These are phyloP conservation scores for Plusia festucae DNA, from an alignment of 2,888 invertebrate genomes.

Conservation along the genomic window DNA sequence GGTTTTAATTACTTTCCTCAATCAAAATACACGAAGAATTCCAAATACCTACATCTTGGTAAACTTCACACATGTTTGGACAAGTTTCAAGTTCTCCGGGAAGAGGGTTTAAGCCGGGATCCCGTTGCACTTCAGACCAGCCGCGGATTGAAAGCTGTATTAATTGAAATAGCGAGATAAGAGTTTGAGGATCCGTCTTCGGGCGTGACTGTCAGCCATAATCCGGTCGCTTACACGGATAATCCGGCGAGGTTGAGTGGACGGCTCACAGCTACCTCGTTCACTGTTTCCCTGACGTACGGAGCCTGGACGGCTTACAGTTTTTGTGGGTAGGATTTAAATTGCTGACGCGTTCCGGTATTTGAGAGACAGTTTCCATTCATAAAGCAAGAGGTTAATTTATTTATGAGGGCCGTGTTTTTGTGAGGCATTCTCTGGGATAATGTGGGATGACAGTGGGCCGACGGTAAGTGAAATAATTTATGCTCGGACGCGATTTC, in stretches of 20 bases:
- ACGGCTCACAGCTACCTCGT: slow-evolving; percentile 24
- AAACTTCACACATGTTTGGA: slow-evolving; percentile 30
- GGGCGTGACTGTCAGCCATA: slow-evolving; percentile 58
- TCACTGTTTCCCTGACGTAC: slow-evolving; percentile 36
- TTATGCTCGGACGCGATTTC: slow-evolving; percentile 19
- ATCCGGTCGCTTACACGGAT: slow-evolving; percentile 60
- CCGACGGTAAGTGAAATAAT: slow-evolving; percentile 30
- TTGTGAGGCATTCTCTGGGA: slow-evolving; percentile 25
- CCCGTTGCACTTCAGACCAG: slow-evolving; percentile 48
- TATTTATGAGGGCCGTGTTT: slow-evolving; percentile 46
- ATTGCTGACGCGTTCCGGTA: slow-evolving; percentile 55
- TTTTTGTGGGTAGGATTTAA: slow-evolving; percentile 58
- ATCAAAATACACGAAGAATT: slow-evolving; percentile 51
- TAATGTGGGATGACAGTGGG: slow-evolving; percentile 34
- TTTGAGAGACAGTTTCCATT: slow-evolving; percentile 46
- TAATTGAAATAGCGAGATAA: slow-evolving; percentile 63
- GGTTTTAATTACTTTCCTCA: slow-evolving; percentile 54
- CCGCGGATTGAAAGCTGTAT: slow-evolving; percentile 46
- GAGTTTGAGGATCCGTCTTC: slow-evolving; percentile 56
- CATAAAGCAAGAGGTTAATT: slow-evolving; percentile 52
- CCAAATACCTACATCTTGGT: slow-evolving; percentile 46
- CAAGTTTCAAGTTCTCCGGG: slow-evolving; percentile 47
- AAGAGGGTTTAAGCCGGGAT: slow-evolving; percentile 51
- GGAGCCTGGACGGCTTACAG: slow-evolving; percentile 52
- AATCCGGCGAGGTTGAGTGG: slow-evolving; percentile 57